Evolutionary conservation across 2,888 invertebrate species (phyloP).

Genomic region (Nephrotoma flavescens): DNA sequence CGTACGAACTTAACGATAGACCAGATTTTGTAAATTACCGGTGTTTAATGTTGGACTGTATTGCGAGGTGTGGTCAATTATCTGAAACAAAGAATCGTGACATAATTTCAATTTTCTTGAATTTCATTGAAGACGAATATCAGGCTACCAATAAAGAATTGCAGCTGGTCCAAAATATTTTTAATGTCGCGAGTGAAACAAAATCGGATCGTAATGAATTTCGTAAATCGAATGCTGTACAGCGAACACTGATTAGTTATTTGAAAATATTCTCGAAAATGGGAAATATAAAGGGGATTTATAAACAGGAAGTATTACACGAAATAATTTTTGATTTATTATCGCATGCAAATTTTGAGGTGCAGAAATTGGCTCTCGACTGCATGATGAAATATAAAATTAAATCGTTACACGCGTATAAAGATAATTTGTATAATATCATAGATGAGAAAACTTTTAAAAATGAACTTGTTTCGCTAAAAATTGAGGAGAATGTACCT

Average conservation of each 20-base stretch:
- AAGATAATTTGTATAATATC: constrained; percentile 61
- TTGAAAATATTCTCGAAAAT: constrained; percentile 66
- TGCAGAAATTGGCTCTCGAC: constrained; percentile 76
- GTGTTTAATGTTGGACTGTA: constrained; percentile 63
- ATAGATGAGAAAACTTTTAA: constrained; percentile 80
- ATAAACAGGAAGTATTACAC: constrained; percentile 58
- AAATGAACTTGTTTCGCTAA: constrained; percentile 67
- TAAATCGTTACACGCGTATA: constrained; percentile 63
- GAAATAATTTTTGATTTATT: constrained; percentile 67
- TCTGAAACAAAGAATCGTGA: constrained; percentile 71
- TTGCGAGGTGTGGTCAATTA: constrained; percentile 55
- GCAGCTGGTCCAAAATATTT: constrained; percentile 39
- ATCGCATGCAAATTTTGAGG: constrained; percentile 55
- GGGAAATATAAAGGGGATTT: constrained; percentile 64
- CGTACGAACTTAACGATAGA: constrained; percentile 29
- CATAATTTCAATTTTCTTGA: constrained; percentile 62
- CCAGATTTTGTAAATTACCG: constrained; percentile 64
- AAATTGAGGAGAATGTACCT: constrained; percentile 59
- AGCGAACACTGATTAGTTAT: constrained; percentile 41
- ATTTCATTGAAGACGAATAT: constrained; percentile 51
- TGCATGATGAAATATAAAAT: constrained; percentile 78
- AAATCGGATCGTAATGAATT: constrained; percentile 22
- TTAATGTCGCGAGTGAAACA: constrained; percentile 26
- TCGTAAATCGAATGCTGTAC: constrained; percentile 19
- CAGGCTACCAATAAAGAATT: constrained; percentile 41